These are phyloP conservation scores for Calameuta filiformis DNA, from an alignment of 2,888 invertebrate genomes.

Conservation along the genomic window DNA sequence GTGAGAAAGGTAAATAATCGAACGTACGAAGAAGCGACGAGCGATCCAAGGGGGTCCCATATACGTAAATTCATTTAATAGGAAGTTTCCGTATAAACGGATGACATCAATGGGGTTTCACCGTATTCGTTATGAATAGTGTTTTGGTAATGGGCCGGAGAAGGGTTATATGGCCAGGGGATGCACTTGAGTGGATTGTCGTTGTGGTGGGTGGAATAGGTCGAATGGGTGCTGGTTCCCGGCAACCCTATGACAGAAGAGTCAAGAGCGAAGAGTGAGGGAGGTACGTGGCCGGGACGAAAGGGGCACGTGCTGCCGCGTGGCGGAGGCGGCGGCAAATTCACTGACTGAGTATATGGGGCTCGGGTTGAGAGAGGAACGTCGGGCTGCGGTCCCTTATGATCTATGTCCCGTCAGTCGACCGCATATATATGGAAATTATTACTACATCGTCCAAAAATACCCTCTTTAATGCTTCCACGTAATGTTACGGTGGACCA, in stretches of 20 bases:
- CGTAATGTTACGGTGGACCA: conserved; percentile 22
- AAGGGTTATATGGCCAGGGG: conserved; percentile 52
- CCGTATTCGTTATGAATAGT: conserved; percentile 45
- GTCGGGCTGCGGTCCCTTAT: conserved; percentile 31
- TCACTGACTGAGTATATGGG: neutral
- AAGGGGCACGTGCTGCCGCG: conserved; percentile 25
- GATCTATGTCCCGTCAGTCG: conserved; percentile 55
- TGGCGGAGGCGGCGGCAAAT: conserved; percentile 17
- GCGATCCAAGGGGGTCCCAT: neutral
- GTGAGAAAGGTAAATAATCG: neutral
- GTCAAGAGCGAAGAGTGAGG: neutral
- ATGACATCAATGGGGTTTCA: neutral
- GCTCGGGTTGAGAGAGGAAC: neutral
- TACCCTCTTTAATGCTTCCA: conserved; percentile 36
- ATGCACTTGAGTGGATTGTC: conserved; percentile 58
- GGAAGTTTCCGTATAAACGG: neutral
- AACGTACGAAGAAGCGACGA: neutral
- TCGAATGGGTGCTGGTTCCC: conserved; percentile 11
- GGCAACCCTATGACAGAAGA: neutral
- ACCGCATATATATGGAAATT: conserved; percentile 43
- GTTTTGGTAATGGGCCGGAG: conserved; percentile 50
- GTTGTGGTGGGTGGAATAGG: conserved; percentile 54
- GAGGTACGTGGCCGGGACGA: neutral
- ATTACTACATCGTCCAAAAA: conserved; percentile 45
- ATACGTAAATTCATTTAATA: neutral